Conservation (phyloP, 1,140 invertebrate genomes). For the Drosophila pectinifera region DNA sequence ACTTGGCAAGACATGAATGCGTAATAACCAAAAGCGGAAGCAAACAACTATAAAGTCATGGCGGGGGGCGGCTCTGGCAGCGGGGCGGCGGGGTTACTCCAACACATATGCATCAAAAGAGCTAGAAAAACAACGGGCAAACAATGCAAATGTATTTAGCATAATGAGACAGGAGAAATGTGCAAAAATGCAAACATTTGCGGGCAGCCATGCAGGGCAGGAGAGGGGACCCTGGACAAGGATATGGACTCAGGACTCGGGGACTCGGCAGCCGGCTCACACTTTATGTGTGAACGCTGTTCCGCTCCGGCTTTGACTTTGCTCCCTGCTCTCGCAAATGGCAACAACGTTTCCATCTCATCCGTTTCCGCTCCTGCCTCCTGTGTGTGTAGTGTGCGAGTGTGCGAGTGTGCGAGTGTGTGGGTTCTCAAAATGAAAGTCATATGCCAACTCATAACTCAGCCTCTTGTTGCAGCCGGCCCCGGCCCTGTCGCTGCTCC, state of each 20-base stretch:
- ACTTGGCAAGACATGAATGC: constrained; percentile 82
- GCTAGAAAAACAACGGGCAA: constrained; percentile 82
- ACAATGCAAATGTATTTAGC: constrained; percentile 83
- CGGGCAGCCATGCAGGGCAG: constrained; percentile 37
- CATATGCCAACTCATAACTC: constrained; percentile 82
- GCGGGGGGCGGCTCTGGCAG: constrained; percentile 45
- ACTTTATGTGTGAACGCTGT: constrained; percentile 73
- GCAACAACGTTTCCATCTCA: constrained; percentile 65
- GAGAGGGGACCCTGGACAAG: constrained; percentile 30
- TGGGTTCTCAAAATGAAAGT: constrained; percentile 78
- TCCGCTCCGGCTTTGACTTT: constrained; percentile 46
- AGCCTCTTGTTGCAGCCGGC: constrained; percentile 66
- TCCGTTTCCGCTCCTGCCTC: constrained; percentile 48
- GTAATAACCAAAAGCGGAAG: constrained; percentile 82
- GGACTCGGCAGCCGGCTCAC: constrained; percentile 58
- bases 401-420: constrained; percentile 48
- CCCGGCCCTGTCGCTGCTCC: constrained; percentile 19
- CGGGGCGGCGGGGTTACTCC: constrained; percentile 23
- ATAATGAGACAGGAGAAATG: constrained; percentile 83
- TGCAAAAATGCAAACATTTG: constrained; percentile 83
- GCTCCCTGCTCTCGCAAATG: constrained; percentile 45
- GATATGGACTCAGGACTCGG: constrained; percentile 48
- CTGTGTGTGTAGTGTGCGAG: constrained; percentile 24
- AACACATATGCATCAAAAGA: constrained; percentile 82
- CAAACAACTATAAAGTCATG: constrained; percentile 79